Evolutionary conservation across 2,888 invertebrate species (phyloP).

Genomic region (Steinernema scapterisci): DNA sequence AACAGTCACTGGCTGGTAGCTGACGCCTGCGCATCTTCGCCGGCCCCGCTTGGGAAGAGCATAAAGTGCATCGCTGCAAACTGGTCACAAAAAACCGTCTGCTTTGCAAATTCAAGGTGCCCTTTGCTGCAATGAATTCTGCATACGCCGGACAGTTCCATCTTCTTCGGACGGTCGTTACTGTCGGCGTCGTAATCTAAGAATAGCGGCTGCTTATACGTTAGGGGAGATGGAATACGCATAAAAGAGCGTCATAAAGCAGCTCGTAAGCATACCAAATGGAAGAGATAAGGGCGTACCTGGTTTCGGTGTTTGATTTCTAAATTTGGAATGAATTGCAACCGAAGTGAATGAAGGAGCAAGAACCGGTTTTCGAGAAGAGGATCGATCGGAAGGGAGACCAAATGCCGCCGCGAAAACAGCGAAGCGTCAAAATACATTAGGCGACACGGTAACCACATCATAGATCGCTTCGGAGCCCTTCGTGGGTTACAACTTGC

Average conservation of each 20-base stretch:
- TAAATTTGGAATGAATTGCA: slow-evolving; percentile 31
- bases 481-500: slow-evolving; percentile 11
- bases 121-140: not conserved
- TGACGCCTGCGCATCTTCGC: not conserved
- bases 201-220: not conserved
- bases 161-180: too few relatives aligned
- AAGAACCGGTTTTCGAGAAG: not conserved
- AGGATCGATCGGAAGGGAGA: not conserved
- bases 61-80: not conserved
- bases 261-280: not conserved
- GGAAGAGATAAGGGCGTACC: not conserved
- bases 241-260: not conserved
- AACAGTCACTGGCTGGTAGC: not conserved
- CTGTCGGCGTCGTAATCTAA: not conserved
- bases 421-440: not conserved
- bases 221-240: not conserved
- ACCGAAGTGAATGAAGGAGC: not conserved
- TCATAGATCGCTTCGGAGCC: slow-evolving; percentile 5
- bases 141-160: too few relatives aligned
- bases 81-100: not conserved
- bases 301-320: not conserved
- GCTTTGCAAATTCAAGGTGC: not conserved
- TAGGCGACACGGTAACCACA: not conserved
- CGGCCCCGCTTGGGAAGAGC: not conserved
- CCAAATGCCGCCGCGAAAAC: not conserved